Evolutionary conservation across 23 tunicate species (phyloP), one percentile per base, ranked within the genome.

Genomic region (Halocynthia roretzi): DNA sequence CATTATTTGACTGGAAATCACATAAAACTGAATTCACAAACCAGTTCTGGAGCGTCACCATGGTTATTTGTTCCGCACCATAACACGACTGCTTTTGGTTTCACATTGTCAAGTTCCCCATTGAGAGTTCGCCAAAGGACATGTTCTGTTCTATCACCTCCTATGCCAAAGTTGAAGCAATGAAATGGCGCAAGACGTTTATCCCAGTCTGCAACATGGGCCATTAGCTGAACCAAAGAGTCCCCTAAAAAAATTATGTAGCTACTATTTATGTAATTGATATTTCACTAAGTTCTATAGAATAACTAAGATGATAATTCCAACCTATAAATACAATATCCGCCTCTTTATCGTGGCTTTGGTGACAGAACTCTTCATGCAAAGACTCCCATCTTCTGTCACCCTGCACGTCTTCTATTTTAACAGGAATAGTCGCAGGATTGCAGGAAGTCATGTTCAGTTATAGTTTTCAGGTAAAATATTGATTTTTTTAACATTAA

Each of bases 21-120:
- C 17, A 0, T 60, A 15, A 60, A 60, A 60, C 17, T 18, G 18
- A 18, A 60, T 60, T 21, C 4, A 67, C 71, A 21, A 44, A 74
- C 78, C 19, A 53, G 78, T 55, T 52, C 56, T 15, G 78, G 58
- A 10, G 78, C 19, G 62, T 74, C 55, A 8, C 78, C 78, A 53
- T 74, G 78, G 78, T 74, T 74, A 15, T 74, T 74, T 48, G 78
- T 74, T 11, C 78, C 78, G 23, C 68, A 52, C 78, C 78, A 74
- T 5, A 74, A 53, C 68, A 74, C 78, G 6, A 74, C 78, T n/a
- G 55, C 78, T 74, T 74, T 74, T 22, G 78, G 18, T 8, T 55
- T 53, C 5, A 74, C 55, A 0, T 74, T 74, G 21, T 74, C 78
- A 52, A 74, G 78, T 53, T 52, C 78, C 22, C 78, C 78, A 74